These are phyloP conservation scores for Rhyacophila evoluta DNA, from an alignment of 2,888 invertebrate genomes.

Conservation along the genomic window DNA sequence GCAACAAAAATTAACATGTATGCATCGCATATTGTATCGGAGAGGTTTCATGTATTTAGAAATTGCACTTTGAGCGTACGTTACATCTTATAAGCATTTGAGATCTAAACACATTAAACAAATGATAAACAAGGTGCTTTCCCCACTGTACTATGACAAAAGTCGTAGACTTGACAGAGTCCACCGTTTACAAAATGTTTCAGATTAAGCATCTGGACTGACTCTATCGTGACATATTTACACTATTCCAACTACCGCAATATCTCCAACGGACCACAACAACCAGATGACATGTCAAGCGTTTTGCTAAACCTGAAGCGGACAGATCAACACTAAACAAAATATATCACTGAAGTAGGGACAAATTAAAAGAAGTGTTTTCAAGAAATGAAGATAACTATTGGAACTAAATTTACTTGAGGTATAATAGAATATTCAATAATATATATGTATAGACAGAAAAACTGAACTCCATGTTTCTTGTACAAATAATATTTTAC, in stretches of 20 bases:
- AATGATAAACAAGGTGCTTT: conserved; percentile 54
- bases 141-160: conserved; percentile 47
- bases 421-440: not conserved
- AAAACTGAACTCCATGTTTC: conserved; percentile 12
- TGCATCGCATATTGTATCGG: conserved; percentile 67
- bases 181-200: conserved; percentile 49
- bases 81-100: conserved; percentile 65
- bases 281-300: conserved; percentile 52
- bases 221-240: conserved; percentile 46
- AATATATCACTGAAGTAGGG: conserved; percentile 41
- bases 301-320: conserved; percentile 45
- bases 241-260: conserved; percentile 47
- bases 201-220: not conserved
- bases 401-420: not conserved
- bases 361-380: conserved; percentile 28
- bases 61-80: conserved; percentile 70
- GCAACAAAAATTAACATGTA: conserved; percentile 80
- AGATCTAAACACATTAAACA: conserved; percentile 55
- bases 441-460: not conserved
- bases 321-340: conserved; percentile 36
- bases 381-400: conserved; percentile 1
- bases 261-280: conserved; percentile 47
- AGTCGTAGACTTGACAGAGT: conserved; percentile 44
- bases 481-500: conserved; percentile 18
- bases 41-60: conserved; percentile 60